Evolutionary conservation across 30 jellyfish, hydroid and myxozoan genomes (phyloP).

Genomic region (Aurelia aurita complex sp. Pacific): DNA sequence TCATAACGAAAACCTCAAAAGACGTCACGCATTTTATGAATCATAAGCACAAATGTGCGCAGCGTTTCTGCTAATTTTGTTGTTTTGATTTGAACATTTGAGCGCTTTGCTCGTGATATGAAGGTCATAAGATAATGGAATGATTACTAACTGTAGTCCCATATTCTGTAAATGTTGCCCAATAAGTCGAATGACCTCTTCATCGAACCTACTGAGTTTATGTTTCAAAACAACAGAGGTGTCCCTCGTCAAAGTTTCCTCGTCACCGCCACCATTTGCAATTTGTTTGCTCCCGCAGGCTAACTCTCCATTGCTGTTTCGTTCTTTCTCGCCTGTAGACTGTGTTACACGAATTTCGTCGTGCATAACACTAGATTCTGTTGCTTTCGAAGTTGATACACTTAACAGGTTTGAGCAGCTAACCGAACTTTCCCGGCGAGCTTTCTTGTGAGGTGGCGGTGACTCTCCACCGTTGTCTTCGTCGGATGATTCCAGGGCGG

Average conservation of each 20-base stretch:
- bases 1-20: no score
- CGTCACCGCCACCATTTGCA: conserved; percentile 77
- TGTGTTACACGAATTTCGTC: conserved; percentile 60
- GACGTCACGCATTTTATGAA: background rate
- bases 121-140: background rate
- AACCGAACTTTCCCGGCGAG: conserved; percentile 60
- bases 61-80: background rate
- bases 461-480: conserved; percentile 91
- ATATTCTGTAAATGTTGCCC: conserved; percentile 88
- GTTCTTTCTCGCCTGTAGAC: conserved; percentile 64
- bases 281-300: conserved; percentile 35
- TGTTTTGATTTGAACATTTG: background rate
- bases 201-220: conserved; percentile 80
- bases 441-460: conserved; percentile 95
- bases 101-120: background rate
- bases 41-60: background rate
- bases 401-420: conserved; percentile 48
- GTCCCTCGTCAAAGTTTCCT: conserved; percentile 29
- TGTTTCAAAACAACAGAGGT: conserved; percentile 71
- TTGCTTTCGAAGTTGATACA: conserved; percentile 33
- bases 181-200: conserved; percentile 87
- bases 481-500: conserved; percentile 95
- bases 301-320: conserved; percentile 74
- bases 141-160: conserved; percentile 81
- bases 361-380: conserved; percentile 72